A percentile compares a stretch with the other conserved stretches of the same genome.
phyloP scores from a whole-genome alignment of 2,797 vertebrate genomes.

The Steatocranus sp. region DNA sequence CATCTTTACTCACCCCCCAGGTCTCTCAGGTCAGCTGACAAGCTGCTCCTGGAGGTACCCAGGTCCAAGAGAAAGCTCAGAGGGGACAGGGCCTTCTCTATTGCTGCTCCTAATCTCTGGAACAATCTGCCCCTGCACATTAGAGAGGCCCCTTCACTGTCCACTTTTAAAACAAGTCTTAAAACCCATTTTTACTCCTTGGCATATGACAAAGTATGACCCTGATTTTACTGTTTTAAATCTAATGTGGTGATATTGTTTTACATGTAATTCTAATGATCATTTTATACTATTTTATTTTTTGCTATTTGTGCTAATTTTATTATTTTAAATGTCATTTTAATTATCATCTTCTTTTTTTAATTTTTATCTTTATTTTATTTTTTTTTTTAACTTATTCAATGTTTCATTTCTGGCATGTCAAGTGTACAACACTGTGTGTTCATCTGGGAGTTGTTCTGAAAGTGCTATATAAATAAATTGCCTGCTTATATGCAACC shows the following conservation, averaged over 20 bases:
- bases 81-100: not conserved
- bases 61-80: not conserved
- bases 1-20: not conserved
- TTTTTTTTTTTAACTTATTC: not conserved
- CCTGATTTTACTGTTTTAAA: not conserved
- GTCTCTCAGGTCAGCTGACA: not conserved
- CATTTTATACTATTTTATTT: not conserved
- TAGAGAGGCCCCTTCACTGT: not conserved
- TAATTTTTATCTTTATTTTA: not conserved
- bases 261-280: not conserved
- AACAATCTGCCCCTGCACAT: not conserved
- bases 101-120: not conserved
- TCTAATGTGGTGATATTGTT: not conserved
- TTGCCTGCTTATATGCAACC: not conserved
- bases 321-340: not conserved
- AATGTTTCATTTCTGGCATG: not conserved
- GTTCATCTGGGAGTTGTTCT: not conserved
- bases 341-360: not conserved
- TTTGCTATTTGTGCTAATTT: not conserved
- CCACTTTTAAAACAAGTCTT: not conserved
- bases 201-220: not conserved
- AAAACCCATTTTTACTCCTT: not conserved
- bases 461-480: not conserved
- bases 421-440: not conserved
- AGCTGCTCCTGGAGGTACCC: not conserved